These are phyloP conservation scores for Bothrops jararaca DNA, from an alignment of 2,113 vertebrate genomes.

Conservation along the genomic window DNA sequence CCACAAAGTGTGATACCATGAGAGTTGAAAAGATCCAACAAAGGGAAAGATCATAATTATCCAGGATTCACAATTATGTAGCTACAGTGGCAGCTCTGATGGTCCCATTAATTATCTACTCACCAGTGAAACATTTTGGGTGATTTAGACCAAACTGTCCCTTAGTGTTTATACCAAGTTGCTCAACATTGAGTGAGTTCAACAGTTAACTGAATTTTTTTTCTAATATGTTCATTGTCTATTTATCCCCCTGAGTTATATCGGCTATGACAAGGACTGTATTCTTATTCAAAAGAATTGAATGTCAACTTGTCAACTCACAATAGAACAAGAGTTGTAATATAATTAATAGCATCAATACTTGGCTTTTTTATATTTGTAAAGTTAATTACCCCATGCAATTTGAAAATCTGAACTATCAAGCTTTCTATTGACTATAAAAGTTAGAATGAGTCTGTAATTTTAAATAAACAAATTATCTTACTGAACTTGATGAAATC, in stretches of 20 bases:
- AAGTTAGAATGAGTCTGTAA: not conserved
- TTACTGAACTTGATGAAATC: not conserved
- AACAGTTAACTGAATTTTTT: not conserved
- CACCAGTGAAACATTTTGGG: not conserved
- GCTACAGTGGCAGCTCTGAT: not conserved
- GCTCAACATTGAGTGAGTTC: not conserved
- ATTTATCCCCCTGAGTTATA: not conserved
- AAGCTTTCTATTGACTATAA: not conserved
- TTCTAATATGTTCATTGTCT: not conserved
- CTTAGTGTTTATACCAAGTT: not conserved
- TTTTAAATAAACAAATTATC: not conserved
- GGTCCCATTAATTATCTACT: too few species aligned
- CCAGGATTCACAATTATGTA: not conserved
- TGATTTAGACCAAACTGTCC: not conserved
- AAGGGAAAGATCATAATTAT: not conserved
- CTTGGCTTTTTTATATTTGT: not conserved
- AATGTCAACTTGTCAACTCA: not conserved
- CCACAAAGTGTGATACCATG: not conserved
- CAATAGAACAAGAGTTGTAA: not conserved
- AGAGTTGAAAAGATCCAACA: not conserved
- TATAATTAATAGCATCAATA: not conserved
- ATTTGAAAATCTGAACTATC: not conserved
- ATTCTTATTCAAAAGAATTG: not conserved
- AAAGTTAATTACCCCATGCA: not conserved
- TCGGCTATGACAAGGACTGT: not conserved